Percentiles rank a stretch among this genome's conserved stretches.
Evolutionary conservation across 2,888 invertebrate genomes (phyloP).

Genomic region (Pandemis corylana): DNA sequence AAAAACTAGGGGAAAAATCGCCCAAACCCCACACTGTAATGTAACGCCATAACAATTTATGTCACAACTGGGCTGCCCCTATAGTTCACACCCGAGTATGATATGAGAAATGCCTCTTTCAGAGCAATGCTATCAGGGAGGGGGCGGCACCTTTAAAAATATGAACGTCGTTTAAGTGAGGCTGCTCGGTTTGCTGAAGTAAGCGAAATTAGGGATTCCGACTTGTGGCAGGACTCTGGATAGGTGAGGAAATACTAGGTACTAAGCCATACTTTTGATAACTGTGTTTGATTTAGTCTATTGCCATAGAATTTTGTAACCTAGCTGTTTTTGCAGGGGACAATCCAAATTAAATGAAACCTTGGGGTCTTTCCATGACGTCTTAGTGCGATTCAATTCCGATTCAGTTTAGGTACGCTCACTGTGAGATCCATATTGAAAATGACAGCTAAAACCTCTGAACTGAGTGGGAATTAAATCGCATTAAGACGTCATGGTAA

Average conservation of each 20-base stretch:
- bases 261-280: neutral
- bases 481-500: no score
- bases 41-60: conserved; percentile 37
- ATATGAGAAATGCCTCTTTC: conserved; percentile 39
- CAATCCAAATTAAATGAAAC: no score
- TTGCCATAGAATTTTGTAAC: no score
- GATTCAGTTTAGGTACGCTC: no score
- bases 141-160: conserved; percentile 42
- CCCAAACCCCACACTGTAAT: conserved; percentile 32
- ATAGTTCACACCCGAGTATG: conserved; percentile 38
- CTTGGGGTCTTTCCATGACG: no score
- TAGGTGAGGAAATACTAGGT: conserved; percentile 10
- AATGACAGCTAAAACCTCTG: no score
- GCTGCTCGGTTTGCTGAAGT: conserved; percentile 39
- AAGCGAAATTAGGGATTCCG: conserved; percentile 39
- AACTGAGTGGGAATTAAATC: no score
- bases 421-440: no score
- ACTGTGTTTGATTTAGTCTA: neutral
- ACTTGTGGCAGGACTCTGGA: conserved; percentile 2
- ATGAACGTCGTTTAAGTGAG: conserved; percentile 42
- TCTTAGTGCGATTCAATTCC: no score
- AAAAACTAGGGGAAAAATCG: conserved; percentile 25
- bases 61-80: conserved; percentile 36
- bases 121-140: conserved; percentile 42
- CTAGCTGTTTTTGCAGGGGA: no score